Conservation (phyloP, 2,888 invertebrate species). For the Rhogogaster chlorosoma region DNA sequence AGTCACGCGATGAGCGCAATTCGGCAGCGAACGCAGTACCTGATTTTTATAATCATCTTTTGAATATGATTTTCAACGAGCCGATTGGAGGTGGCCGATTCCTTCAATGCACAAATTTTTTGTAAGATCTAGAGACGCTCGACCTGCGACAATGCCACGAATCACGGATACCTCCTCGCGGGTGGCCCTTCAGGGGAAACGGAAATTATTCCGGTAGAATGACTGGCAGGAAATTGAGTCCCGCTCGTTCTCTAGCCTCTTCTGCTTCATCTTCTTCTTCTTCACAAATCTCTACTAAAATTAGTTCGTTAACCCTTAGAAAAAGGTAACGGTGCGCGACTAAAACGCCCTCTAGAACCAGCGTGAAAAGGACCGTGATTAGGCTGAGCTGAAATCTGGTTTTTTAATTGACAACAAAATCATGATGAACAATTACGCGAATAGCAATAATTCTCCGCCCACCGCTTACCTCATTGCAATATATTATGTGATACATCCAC, state of each 20-base stretch:
- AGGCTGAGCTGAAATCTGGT: neutral
- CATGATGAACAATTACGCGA: neutral
- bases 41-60: neutral
- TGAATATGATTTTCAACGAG: slow-evolving; percentile 33
- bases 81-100: slow-evolving; percentile 3
- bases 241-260: neutral
- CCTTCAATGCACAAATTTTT: neutral
- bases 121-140: neutral
- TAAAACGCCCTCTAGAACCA: neutral
- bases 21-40: neutral
- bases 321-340: slow-evolving; percentile 31
- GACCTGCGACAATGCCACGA: slow-evolving; percentile 25
- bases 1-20: neutral
- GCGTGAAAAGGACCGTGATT: neutral
- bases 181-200: slow-evolving; percentile 34
- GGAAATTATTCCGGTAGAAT: slow-evolving; percentile 49
- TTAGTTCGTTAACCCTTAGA: slow-evolving; percentile 47
- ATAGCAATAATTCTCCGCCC: neutral
- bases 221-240: slow-evolving; percentile 46
- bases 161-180: neutral
- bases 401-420: slow-evolving; percentile 28
- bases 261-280: neutral
- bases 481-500: neutral
- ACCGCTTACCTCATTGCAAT: neutral
- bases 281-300: slow-evolving; percentile 29